Percentiles rank a stretch among this genome's conserved stretches.
These are phyloP conservation scores for Diogma glabrata DNA, from an alignment of 2,888 invertebrate species.

Conservation along the genomic window DNA sequence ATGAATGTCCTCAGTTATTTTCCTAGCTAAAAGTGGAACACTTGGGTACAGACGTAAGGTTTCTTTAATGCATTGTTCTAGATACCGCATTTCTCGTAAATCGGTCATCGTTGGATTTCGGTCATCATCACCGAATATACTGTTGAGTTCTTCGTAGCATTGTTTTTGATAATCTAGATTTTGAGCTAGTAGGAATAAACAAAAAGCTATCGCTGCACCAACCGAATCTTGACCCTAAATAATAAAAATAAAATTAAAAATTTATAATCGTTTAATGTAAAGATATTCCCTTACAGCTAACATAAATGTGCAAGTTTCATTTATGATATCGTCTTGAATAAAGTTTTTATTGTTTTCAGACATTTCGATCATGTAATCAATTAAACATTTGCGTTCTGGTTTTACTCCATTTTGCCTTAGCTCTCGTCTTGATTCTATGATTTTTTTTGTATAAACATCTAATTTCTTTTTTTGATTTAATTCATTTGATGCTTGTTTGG, in stretches of 20 bases:
- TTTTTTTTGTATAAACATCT: conserved; percentile 37
- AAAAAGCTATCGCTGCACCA: conserved; percentile 43
- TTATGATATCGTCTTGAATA: conserved; percentile 44
- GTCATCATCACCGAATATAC: conserved; percentile 35
- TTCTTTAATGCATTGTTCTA: conserved; percentile 61
- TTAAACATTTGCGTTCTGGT: conserved; percentile 32
- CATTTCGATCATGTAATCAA: conserved; percentile 44
- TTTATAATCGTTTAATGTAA: conserved; percentile 24
- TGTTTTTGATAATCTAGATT: conserved; percentile 39
- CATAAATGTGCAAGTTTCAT: conserved; percentile 51
- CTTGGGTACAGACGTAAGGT: conserved; percentile 42
- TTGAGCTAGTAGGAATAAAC: conserved; percentile 43
- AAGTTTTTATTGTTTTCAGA: conserved; percentile 39
- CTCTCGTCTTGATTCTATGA: conserved; percentile 31
- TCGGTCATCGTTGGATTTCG: conserved; percentile 43
- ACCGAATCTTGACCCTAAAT: conserved; percentile 47
- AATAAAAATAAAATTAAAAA: conserved; percentile 14
- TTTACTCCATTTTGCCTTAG: conserved; percentile 22
- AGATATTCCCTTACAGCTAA: conserved; percentile 31
- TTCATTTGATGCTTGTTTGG: conserved; percentile 40
- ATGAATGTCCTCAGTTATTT: conserved; percentile 32
- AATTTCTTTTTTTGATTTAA: conserved; percentile 39
- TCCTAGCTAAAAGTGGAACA: conserved; percentile 34
- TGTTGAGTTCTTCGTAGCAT: conserved; percentile 38
- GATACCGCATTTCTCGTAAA: conserved; percentile 48